phyloP scores from a whole-genome alignment of 1,140 invertebrate genomes.

The Drosophila kepulauana region DNA sequence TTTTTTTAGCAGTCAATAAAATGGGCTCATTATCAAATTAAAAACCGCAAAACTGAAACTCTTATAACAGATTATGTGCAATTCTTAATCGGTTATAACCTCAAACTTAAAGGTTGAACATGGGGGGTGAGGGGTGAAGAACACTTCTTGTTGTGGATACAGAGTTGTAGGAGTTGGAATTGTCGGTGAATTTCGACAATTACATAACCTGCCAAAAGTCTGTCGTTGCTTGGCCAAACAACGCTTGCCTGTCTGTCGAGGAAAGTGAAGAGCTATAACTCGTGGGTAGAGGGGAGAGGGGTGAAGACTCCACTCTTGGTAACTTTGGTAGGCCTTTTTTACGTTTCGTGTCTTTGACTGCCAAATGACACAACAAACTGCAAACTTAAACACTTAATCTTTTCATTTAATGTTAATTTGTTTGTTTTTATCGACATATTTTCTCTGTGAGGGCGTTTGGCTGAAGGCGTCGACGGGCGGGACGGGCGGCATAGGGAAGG shows the following conservation, averaged over 20 bases:
- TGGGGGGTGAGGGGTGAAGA: not conserved
- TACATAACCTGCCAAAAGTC: constrained; percentile 55
- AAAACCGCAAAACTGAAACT: constrained; percentile 9
- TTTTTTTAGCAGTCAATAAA: not conserved
- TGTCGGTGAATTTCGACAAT: constrained; percentile 37
- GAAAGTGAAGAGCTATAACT: not conserved
- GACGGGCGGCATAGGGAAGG: not conserved
- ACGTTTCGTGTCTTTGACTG: constrained; percentile 50
- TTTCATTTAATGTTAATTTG: constrained; percentile 83
- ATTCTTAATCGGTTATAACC: constrained; percentile 5
- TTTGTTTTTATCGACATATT: constrained; percentile 83
- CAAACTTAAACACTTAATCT: constrained; percentile 82
- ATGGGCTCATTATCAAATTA: not conserved
- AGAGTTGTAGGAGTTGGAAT: not conserved
- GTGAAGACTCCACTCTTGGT: not conserved
- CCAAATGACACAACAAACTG: constrained; percentile 57
- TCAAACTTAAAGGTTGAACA: not conserved
- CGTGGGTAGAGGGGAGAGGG: not conserved
- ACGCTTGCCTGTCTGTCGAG: not conserved
- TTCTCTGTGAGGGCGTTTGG: constrained; percentile 33
- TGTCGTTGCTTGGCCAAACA: constrained; percentile 6
- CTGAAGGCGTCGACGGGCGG: not conserved
- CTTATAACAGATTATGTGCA: constrained; percentile 2
- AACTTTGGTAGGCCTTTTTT: not conserved
- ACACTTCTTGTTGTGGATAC: constrained; percentile 11